A percentile compares a stretch with the other conserved stretches of the same genome.
Conservation (phyloP, 2,888 invertebrate genomes). For the Anthophora plumipes region DNA sequence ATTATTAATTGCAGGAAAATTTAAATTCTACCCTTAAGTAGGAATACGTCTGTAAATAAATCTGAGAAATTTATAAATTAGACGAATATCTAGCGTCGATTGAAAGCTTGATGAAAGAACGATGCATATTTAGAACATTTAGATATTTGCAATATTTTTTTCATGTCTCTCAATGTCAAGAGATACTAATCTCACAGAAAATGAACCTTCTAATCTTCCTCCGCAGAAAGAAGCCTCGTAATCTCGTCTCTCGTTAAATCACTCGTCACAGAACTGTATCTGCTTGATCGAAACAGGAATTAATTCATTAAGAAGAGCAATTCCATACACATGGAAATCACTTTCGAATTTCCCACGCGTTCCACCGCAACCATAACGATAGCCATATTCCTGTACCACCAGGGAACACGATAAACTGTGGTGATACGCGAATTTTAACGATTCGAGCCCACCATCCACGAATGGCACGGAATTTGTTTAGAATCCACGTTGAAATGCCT, state of each 20-base stretch:
- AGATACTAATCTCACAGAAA: neutral
- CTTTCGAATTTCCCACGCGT: conserved; percentile 43
- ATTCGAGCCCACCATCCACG: neutral
- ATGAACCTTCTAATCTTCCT: neutral
- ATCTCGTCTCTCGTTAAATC: conserved; percentile 36
- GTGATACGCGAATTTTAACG: conserved; percentile 38
- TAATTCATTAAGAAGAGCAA: conserved; percentile 55
- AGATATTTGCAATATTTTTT: no score
- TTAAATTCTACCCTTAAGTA: no score
- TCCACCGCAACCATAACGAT: conserved; percentile 23
- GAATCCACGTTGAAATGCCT: conserved; percentile 42
- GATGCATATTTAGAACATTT: no score
- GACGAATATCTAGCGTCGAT: no score
- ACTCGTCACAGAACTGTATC: conserved; percentile 36
- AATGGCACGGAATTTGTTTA: conserved; percentile 59
- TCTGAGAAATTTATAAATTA: no score
- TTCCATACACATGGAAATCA: conserved; percentile 1
- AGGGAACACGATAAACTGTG: conserved; percentile 15
- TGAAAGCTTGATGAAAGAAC: no score
- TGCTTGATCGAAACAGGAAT: conserved; percentile 23
- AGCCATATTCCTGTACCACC: neutral
- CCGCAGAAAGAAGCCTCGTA: neutral
- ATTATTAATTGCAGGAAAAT: no score
- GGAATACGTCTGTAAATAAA: no score
- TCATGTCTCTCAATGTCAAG: neutral